Conservation (phyloP, 2,113 vertebrate genomes). For the Circaetus gallicus region DNA sequence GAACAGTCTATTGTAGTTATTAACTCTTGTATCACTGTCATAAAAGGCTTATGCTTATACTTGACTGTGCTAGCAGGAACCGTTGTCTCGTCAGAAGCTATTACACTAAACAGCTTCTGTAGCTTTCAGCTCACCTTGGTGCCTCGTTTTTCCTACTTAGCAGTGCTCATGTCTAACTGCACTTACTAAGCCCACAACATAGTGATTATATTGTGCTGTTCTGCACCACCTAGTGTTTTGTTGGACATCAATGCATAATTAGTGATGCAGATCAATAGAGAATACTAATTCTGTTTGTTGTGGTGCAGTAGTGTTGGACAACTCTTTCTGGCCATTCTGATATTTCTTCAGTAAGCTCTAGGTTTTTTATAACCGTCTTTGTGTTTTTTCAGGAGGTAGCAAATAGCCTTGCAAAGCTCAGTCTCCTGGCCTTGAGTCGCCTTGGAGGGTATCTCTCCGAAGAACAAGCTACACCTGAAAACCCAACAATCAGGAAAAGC, state of each 20-base stretch:
- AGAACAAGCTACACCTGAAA: conserved; percentile 87
- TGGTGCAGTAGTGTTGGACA: not conserved
- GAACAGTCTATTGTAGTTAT: not conserved
- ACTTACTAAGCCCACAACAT: not conserved
- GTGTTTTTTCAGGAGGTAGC: conserved; percentile 83
- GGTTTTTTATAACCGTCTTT: not conserved
- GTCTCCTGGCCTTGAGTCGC: conserved; percentile 87
- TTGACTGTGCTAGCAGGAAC: not conserved
- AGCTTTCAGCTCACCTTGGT: not conserved
- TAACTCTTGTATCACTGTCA: not conserved
- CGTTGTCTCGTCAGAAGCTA: not conserved
- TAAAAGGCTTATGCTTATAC: not conserved
- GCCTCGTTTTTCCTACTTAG: not conserved
- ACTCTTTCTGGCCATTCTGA: not conserved
- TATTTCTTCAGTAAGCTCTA: not conserved
- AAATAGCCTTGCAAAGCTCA: conserved; percentile 92
- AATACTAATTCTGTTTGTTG: not conserved
- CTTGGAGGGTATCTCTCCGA: conserved; percentile 86
- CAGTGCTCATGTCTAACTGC: not conserved
- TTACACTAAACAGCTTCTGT: not conserved
- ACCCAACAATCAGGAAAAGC: conserved; percentile 90
- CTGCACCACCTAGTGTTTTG: not conserved
- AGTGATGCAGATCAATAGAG: not conserved
- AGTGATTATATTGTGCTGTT: not conserved
- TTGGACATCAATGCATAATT: not conserved